phyloP scores from a whole-genome alignment of 2,113 vertebrate genomes.

The Toxotes chatareus region DNA sequence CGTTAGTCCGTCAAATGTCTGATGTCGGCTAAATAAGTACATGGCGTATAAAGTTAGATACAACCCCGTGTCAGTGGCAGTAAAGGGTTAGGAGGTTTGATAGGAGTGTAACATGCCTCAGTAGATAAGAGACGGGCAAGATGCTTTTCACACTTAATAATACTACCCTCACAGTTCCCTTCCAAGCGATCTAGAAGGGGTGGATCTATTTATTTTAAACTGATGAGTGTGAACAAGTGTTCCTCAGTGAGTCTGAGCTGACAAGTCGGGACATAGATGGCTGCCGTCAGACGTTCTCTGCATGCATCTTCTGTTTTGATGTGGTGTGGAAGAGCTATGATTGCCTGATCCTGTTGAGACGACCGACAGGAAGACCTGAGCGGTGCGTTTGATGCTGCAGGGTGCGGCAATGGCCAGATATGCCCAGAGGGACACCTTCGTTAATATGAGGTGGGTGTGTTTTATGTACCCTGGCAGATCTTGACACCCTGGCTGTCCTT shows the following conservation, averaged over 20 bases:
- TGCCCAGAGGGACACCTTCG: conserved; percentile 21
- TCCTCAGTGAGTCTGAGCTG: conserved; percentile 49
- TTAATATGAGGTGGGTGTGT: conserved; percentile 33
- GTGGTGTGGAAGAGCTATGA: conserved; percentile 49
- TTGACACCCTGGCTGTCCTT: conserved; percentile 42
- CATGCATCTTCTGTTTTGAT: conserved; percentile 62
- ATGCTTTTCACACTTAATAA: conserved; percentile 52
- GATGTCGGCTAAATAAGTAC: conserved; percentile 60
- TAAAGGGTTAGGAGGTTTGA: conserved; percentile 3
- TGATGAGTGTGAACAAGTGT: conserved; percentile 63
- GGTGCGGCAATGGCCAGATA: conserved; percentile 1
- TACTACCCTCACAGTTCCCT: conserved; percentile 28
- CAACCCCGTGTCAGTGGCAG: not conserved
- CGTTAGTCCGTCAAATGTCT: conserved; percentile 63
- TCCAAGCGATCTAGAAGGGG: conserved; percentile 37
- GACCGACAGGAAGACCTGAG: conserved; percentile 5
- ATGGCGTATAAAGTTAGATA: conserved; percentile 42
- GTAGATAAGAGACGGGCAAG: conserved; percentile 39
- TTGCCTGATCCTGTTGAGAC: conserved; percentile 51
- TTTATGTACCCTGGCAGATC: conserved; percentile 42
- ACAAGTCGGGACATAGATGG: conserved; percentile 62
- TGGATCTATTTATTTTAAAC: conserved; percentile 73
- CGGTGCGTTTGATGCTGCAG: conserved; percentile 36
- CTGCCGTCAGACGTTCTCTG: conserved; percentile 28
- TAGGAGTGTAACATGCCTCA: conserved; percentile 8